Evolutionary conservation across 2,113 vertebrate species (phyloP), one percentile per base, ranked within the genome.

Genomic region (Corapipo altera): DNA sequence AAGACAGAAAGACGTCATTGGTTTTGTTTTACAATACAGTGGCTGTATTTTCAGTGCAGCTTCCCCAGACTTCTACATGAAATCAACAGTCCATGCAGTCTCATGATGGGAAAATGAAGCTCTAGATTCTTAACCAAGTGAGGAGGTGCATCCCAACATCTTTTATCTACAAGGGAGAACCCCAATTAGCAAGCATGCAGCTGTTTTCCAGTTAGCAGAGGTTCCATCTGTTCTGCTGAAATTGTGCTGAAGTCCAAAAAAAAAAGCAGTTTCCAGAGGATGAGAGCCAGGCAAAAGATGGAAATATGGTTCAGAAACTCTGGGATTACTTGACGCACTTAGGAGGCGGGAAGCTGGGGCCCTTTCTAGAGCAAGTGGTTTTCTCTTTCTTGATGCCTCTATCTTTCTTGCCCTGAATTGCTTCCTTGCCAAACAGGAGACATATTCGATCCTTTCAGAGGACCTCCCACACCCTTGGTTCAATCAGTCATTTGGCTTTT

Each of bases 271-370:
- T 88, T 92, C 9, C 9, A 48, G 6, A 44, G 28, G 5, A 19
- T 46, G 8, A 15, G 24, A 79, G 6, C 4, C 27, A 9, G 3
- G 23, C 4, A 82, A 49, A 82, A 80, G 64, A 76, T 55, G 6
- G 18, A 9, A 78, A 75, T 1, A 0, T 51, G 30, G 27, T 5
- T 76, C 21, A 54, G 30, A 39, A 88, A 3, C 8, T 26, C 44
- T 70, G 41, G 11, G 8, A 3, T 37, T 80, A 28, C 21, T 75
- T 67, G 33, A 64, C 0, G 0, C 15, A 26, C 1, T 41, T 37
- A 18, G 10, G 32, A 61, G 4, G 2, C 44, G 4, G n/a, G 35
- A 89, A 80, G 10, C 6, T 55, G 18, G 8, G 23, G 22, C 5
- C 4, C 17, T 66, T 86, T 83, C n/a, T 44, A 66, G 14, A 70